Base-by-base conservation (phyloP, 2,113 vertebrate genomes). In the Tachycineta bicolor region DNA sequence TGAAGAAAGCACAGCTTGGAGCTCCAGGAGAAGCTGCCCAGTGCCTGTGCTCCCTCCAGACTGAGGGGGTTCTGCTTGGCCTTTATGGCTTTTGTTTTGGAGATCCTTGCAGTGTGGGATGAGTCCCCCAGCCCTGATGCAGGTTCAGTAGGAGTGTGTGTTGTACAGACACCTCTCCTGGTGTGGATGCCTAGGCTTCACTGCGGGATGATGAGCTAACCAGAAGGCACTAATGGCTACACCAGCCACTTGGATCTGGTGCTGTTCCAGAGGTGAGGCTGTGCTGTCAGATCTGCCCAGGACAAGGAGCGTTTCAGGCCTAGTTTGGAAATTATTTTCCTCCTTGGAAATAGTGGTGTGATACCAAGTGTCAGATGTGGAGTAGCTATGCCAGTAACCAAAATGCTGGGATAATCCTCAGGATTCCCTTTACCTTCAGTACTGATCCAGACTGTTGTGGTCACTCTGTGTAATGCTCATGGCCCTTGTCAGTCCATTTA, bases 191-290 rank as follows among this genome's bases (percentile, higher is more conserved):
- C 74, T n/a, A 19, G 56, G 60, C 34, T 59, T 50, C 58, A 46
- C 74, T 39, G 59, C 2, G 1, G 25, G 37, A 14, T 90, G 94
- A 97, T 92, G 96, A 95, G 76, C 73, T 43, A 93, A 93, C 60
- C 96, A 96, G 95, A 90, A 88, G 67, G 78, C 41, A 6, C 71
- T 94, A 78, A 94, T 90, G 47, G 64, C 83, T 95, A 4, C 73
- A 19, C 24, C 96, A 93, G 90, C 59, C 52, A 1, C 79, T 78
- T 49, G 60, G 31, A 52, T 70, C 29, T 10, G 0, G 34, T 60
- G 75, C 24, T 0, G 1, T 59, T 93, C 44, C 50, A 5, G 44
- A 67, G 81, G 55, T 43, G 73, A 93, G 33, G 2, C 56, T 17
- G 26, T 44, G 23, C 31, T 4, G 2, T 70, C 31, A 41, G 49